Base-by-base conservation (phyloP, 2,797 vertebrate species). In the Pangasius macronema region DNA sequence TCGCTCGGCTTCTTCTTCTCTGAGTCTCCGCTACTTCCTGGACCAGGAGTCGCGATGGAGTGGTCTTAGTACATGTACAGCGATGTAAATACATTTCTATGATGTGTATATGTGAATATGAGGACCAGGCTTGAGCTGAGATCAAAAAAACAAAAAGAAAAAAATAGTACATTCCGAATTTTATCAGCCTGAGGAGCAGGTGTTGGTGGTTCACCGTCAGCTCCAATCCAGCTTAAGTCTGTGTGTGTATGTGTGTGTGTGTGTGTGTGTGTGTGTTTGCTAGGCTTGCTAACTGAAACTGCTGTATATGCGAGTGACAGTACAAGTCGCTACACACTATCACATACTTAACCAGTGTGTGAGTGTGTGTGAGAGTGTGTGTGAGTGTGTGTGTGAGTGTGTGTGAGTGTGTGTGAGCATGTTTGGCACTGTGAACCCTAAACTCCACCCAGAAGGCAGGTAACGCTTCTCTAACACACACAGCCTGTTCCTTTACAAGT, bases 81-180 rank as follows among this genome's bases (percentile, higher is more conserved):
- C 91, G 91, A 93, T 96, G 96, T 96, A 96, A 96, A 96, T 96
- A 96, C 93, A 92, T 95, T 95, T 96, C 92, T 95, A 95, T 95
- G 93, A 94, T 94, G 95, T 96, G 94, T 93, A 94, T 92, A 95
- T 94, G 91, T 94, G 94, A 82, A n/a, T 95, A 95, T 94, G 93
- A 94, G 94, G 93, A 94, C 94, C 93, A 88, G 94, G 93, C 93
- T 93, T 91, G 91, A 92, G 90, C 92, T 92, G 90, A 79, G 88
- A 87, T 85, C 67, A 80, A 82, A 70, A 61, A 77, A 42, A 68
- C 53, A 49, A 75, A n/a, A n/a, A 2, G 5, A 27, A 76, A 27
- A 13, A 59, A 42, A 39, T 9, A 39, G 49, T 79, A 67, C 84
- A 77, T 83, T 80, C 75, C 63, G 80, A 88, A 86, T 83, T 86